Percentiles rank a stretch among this genome's conserved stretches.
Conservation (phyloP, 2,888 invertebrate species). For the Bursaphelenchus okinawaensis region DNA sequence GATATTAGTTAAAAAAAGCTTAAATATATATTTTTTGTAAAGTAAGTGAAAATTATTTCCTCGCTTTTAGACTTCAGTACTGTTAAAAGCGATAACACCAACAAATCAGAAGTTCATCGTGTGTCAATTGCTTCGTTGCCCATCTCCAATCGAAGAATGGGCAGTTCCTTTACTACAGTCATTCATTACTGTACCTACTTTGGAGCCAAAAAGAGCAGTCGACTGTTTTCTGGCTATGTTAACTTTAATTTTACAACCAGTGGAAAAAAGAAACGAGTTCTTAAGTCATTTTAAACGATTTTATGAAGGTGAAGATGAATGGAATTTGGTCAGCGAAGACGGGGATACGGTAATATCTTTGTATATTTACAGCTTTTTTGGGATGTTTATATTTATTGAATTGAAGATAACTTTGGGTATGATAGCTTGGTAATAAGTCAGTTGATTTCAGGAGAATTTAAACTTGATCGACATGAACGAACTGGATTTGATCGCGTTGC, state of each 20-base stretch:
- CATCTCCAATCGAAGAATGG: slow-evolving; percentile 46
- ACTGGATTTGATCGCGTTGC: slow-evolving; percentile 41
- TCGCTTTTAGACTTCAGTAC: slow-evolving; percentile 33
- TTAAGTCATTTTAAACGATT: slow-evolving; percentile 17
- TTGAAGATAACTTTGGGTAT: too few species aligned
- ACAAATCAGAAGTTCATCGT: slow-evolving; percentile 50
- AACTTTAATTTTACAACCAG: slow-evolving; percentile 41
- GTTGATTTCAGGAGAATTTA: slow-evolving; percentile 24
- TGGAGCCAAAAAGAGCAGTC: slow-evolving; percentile 33
- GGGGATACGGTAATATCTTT: slow-evolving; percentile 29
- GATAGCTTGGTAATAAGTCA: not conserved
- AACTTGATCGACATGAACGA: slow-evolving; percentile 35
- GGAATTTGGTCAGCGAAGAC: slow-evolving; percentile 37
- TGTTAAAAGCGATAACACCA: slow-evolving; percentile 38
- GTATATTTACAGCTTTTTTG: too few species aligned
- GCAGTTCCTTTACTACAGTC: slow-evolving; percentile 43
- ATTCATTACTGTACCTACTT: slow-evolving; percentile 27
- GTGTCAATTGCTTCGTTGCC: slow-evolving; percentile 48
- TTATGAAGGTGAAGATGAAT: slow-evolving; percentile 27
- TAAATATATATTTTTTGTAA: not conserved
- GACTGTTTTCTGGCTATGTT: slow-evolving; percentile 52
- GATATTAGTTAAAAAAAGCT: not conserved
- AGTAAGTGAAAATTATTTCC: not conserved
- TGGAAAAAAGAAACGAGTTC: slow-evolving; percentile 35
- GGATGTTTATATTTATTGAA: too few species aligned